phyloP scores from a whole-genome alignment of 1,140 invertebrate species.

The Drosophila persimilis region DNA sequence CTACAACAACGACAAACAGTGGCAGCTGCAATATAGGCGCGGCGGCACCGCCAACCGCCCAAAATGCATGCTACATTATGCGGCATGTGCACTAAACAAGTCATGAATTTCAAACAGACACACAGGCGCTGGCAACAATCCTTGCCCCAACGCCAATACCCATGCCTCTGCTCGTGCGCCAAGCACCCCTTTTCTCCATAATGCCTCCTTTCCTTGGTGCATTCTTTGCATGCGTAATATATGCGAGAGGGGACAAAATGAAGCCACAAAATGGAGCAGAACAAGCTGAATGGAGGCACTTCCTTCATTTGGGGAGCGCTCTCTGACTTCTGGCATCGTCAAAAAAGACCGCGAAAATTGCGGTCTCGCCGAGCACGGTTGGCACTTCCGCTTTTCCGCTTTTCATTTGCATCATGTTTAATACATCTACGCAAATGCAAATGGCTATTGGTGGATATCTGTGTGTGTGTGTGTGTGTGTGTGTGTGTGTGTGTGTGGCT shows the following conservation, averaged over 20 bases:
- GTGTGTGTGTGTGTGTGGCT: slow-evolving; percentile 10
- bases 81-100: slow-evolving; percentile 79
- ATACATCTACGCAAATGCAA: slow-evolving; percentile 53
- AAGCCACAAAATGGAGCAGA: slow-evolving; percentile 27
- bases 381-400: slow-evolving; percentile 69
- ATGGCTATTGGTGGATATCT: slow-evolving; percentile 13
- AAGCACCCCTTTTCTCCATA: no score
- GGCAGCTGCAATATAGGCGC: slow-evolving; percentile 62
- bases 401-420: slow-evolving; percentile 69
- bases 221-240: slow-evolving; percentile 79
- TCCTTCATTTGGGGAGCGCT: slow-evolving; percentile 16
- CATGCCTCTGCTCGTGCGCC: no score
- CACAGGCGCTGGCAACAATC: slow-evolving; percentile 2
- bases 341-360: slow-evolving; percentile 37
- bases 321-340: slow-evolving; percentile 33
- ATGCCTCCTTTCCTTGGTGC: slow-evolving; percentile 12
- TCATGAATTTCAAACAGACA: slow-evolving; percentile 79
- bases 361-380: slow-evolving; percentile 32
- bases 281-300: not conserved
- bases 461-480: not conserved
- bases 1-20: slow-evolving; percentile 30
- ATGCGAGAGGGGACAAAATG: slow-evolving; percentile 47
- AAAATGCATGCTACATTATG: slow-evolving; percentile 79
- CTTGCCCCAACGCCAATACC: no score
- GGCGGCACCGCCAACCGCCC: slow-evolving; percentile 29